Conservation (phyloP, 92 coral and sea anemone genomes). For the Siderastrea siderea region DNA sequence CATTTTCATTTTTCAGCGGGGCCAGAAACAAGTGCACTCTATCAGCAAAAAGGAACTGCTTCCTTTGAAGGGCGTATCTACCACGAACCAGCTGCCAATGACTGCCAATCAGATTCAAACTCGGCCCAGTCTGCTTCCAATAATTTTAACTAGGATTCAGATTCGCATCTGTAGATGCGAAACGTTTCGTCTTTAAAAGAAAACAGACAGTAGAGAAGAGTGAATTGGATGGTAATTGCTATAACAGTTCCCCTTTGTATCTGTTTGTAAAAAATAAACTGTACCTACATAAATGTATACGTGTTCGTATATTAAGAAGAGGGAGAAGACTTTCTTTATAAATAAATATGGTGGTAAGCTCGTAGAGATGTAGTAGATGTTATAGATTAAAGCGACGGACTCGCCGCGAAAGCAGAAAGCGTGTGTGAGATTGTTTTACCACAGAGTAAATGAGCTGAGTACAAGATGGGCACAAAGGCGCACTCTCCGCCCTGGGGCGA, state of each 20-base stretch:
- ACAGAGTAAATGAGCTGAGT: too few relatives aligned
- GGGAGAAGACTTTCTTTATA: not conserved
- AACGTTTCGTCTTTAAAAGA: too few relatives aligned
- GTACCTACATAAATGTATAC: constrained; percentile 21
- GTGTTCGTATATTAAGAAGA: constrained; percentile 22
- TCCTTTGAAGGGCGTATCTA: constrained; percentile 53
- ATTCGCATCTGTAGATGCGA: not conserved
- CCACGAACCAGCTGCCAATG: constrained; percentile 30
- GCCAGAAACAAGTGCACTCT: constrained; percentile 42
- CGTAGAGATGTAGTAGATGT: not conserved
- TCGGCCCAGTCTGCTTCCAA: constrained; percentile 59
- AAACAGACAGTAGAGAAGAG: not conserved
- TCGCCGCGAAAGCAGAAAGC: not conserved
- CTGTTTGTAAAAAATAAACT: constrained; percentile 40
- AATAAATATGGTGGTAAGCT: not conserved
- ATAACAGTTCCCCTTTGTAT: not conserved
- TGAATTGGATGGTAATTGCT: not conserved
- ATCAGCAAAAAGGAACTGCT: constrained; percentile 42
- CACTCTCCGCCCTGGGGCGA: too few relatives aligned
- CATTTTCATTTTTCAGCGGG: constrained; percentile 9
- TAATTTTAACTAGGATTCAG: not conserved
- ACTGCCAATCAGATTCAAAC: constrained; percentile 38
- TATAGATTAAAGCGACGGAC: not conserved
- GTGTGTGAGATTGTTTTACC: not conserved
- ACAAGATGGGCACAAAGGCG: too few relatives aligned